These are phyloP conservation scores for Acrocera orbiculus DNA, from an alignment of 2,888 invertebrate genomes.

Conservation along the genomic window DNA sequence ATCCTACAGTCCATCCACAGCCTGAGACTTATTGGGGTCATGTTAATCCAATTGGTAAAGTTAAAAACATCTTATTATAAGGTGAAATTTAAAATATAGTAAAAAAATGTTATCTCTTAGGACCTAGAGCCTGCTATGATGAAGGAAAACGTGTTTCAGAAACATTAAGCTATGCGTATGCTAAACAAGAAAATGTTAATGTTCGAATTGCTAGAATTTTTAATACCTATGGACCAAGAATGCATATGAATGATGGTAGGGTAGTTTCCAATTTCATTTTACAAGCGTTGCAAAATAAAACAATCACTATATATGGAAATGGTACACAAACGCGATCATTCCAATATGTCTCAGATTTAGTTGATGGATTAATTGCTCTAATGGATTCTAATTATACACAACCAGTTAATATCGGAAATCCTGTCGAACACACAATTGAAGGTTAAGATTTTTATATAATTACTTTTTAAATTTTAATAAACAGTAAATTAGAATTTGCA, in stretches of 20 bases:
- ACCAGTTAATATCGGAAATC: slow-evolving; percentile 95
- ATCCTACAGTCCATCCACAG: slow-evolving; percentile 96
- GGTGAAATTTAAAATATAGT: background rate
- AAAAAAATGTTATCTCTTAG: slow-evolving; percentile 26
- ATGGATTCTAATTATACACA: slow-evolving; percentile 88
- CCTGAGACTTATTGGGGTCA: slow-evolving; percentile 98
- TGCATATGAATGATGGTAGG: slow-evolving; percentile 97
- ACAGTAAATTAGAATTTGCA: slow-evolving; percentile 52
- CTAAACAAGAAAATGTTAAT: slow-evolving; percentile 88
- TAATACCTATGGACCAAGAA: slow-evolving; percentile 96
- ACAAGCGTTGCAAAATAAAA: slow-evolving; percentile 85
- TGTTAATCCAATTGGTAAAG: slow-evolving; percentile 86
- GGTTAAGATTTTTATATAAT: slow-evolving; percentile 31
- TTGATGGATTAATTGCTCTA: slow-evolving; percentile 78
- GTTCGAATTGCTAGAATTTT: slow-evolving; percentile 96
- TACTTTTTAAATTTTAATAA: slow-evolving; percentile 1
- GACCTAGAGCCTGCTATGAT: slow-evolving; percentile 93
- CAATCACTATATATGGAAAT: slow-evolving; percentile 84
- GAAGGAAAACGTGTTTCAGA: slow-evolving; percentile 99
- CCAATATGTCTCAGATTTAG: slow-evolving; percentile 93
- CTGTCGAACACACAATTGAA: slow-evolving; percentile 91
- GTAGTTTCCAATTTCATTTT: slow-evolving; percentile 98
- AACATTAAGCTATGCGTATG: slow-evolving; percentile 86
- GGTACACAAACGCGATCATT: slow-evolving; percentile 90
- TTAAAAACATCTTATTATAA: background rate